phyloP scores from a whole-genome alignment of 2,888 invertebrate species.

The Uloborus plumipes region DNA sequence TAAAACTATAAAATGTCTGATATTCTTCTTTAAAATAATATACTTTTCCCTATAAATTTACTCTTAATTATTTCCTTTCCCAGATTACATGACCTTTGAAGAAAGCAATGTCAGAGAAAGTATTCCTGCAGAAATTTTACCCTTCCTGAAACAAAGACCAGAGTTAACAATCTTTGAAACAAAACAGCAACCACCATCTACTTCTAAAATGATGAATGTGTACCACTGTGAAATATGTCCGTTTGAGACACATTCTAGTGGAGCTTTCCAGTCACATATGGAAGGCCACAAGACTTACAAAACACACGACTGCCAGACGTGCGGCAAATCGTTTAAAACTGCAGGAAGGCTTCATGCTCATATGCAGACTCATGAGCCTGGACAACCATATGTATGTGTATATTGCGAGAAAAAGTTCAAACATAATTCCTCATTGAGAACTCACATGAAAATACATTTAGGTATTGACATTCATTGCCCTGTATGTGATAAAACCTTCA shows the following conservation, averaged over 20 bases:
- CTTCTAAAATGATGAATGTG: not conserved
- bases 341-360: slow-evolving; percentile 24
- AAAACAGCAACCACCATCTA: slow-evolving; percentile 5
- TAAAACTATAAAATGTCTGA: no score
- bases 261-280: slow-evolving; percentile 26
- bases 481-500: slow-evolving; percentile 23
- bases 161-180: slow-evolving; percentile 33
- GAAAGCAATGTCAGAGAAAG: not conserved
- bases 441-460: slow-evolving; percentile 45
- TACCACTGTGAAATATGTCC: slow-evolving; percentile 53
- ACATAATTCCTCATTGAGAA: slow-evolving; percentile 16
- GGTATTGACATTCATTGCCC: slow-evolving; percentile 8
- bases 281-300: slow-evolving; percentile 3
- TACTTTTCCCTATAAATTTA: no score
- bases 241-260: slow-evolving; percentile 18
- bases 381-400: slow-evolving; percentile 10
- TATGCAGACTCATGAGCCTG: slow-evolving; percentile 22
- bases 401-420: slow-evolving; percentile 58
- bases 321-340: slow-evolving; percentile 26
- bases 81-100: no score
- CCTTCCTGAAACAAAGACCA: slow-evolving; percentile 35
- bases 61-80: no score
- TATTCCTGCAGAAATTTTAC: slow-evolving; percentile 32
- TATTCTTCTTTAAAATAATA: no score
- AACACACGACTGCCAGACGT: slow-evolving; percentile 8